These are phyloP conservation scores for Cynocephalus volans DNA, from an alignment of 2,113 vertebrate species.

Conservation along the genomic window DNA sequence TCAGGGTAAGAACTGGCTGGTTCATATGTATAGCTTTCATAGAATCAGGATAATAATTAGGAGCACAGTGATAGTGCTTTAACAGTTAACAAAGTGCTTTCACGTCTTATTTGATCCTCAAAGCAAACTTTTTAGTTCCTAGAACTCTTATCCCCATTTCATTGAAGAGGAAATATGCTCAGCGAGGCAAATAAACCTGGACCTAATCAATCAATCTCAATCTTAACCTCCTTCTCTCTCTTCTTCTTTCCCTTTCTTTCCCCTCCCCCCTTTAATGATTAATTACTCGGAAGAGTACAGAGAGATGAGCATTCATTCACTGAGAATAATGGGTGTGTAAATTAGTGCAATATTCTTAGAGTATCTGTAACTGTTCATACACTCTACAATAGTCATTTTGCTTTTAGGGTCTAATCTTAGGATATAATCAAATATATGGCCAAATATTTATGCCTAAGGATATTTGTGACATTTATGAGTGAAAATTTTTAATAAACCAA, in stretches of 20 bases:
- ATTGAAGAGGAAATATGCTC: not conserved
- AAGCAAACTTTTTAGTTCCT: not conserved
- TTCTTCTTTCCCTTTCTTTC: not conserved
- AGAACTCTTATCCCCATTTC: slow-evolving; percentile 32
- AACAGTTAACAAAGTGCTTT: slow-evolving; percentile 55
- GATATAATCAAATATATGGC: slow-evolving; percentile 34
- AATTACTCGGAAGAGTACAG: not conserved
- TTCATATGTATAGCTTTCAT: not conserved
- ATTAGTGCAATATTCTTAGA: not conserved
- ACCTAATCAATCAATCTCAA: not conserved
- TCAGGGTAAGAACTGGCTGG: slow-evolving; percentile 17
- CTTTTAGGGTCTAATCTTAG: slow-evolving; percentile 43
- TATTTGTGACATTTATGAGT: slow-evolving; percentile 37
- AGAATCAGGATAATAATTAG: slow-evolving; percentile 8
- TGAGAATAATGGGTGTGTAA: not conserved
- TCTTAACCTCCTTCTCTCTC: not conserved
- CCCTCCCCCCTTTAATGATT: not conserved
- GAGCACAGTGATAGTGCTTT: not conserved
- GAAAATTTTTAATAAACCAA: slow-evolving; percentile 44
- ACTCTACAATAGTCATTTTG: slow-evolving; percentile 30
- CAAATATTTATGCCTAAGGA: slow-evolving; percentile 38
- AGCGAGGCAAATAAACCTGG: not conserved
- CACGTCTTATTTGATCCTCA: slow-evolving; percentile 36
- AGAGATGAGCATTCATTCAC: not conserved
- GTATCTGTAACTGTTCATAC: not conserved